Base-by-base conservation (phyloP, 2,888 invertebrate genomes). In the Xestobium rufovillosum region DNA sequence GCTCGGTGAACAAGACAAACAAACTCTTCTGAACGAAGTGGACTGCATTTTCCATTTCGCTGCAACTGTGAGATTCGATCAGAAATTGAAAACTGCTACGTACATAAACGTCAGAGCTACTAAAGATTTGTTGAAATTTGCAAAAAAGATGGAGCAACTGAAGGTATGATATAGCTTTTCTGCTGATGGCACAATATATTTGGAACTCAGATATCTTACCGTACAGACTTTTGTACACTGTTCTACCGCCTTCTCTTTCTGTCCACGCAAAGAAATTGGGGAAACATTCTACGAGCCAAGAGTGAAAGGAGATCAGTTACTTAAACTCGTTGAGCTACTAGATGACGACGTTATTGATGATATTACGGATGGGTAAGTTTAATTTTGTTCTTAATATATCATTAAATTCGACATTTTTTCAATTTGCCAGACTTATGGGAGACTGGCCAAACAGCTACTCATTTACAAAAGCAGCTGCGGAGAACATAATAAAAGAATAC, bases 11-110 rank as follows among this genome's bases (percentile, higher is more conserved):
- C 59, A 68, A 13, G 72, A 76, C 50, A 71, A 72, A 45, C 55
- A 63, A 27, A 51, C 58, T 11, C 49, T 76, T 12, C 57, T 60
- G 14, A 62, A 70, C n/a, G 70, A 79, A 47, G 76, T 82, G 19
- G 65, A 70, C 33, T 66, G 81, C 31, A 75, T 86, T 8, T 76
- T 86, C 58, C 84, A 86, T 57, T 77, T 77, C 29, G 85, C 85
- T 2, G 85, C 84, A 1, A 83, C 83, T 1, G 78, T 85, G 12
- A 70, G 76, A 45, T 87, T 87, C 56, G 80, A 84, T 55, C 84
- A 85, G 55, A 73, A 72, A 30, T 61, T 87, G 9, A 71, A 73
- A 60, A 57, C 69, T n/a, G 79, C 84, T 0, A 68, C 78, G 14
- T 69, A 74, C 39, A 78, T 83, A 61, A 86, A 86, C 61, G 75